These are phyloP conservation scores for Brachypalpus laphriformis DNA, from an alignment of 2,888 invertebrate species.

Conservation along the genomic window DNA sequence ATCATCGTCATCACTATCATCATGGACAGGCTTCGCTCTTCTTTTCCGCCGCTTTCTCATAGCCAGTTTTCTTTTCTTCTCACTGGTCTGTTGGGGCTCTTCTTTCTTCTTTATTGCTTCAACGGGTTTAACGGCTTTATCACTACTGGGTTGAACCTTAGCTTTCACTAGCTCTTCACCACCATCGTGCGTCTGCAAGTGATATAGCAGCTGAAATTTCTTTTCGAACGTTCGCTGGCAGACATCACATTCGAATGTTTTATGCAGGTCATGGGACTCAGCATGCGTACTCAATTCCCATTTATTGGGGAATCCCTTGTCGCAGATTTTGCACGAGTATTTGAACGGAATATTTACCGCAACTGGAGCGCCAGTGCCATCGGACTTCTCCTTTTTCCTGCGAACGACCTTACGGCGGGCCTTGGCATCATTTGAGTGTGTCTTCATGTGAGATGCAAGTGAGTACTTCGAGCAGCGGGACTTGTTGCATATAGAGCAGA, in stretches of 20 bases:
- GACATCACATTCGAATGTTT: conserved; percentile 70
- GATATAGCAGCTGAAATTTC: conserved; percentile 72
- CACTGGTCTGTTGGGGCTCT: not conserved
- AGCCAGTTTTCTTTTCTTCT: conserved; percentile 28
- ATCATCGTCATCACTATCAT: conserved; percentile 28
- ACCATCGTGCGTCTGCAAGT: conserved; percentile 73
- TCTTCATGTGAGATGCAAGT: conserved; percentile 71
- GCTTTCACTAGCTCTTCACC: conserved; percentile 63
- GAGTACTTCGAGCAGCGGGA: conserved; percentile 70
- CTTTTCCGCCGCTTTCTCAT: conserved; percentile 32
- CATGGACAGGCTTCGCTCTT: conserved; percentile 5
- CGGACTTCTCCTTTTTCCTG: conserved; percentile 34
- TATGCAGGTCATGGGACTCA: conserved; percentile 60
- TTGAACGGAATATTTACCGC: conserved; percentile 17
- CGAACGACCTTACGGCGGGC: conserved; percentile 32
- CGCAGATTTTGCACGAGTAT: conserved; percentile 71
- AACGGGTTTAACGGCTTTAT: not conserved
- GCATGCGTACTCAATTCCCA: conserved; percentile 71
- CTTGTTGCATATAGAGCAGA: conserved; percentile 71
- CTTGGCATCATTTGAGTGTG: conserved; percentile 43
- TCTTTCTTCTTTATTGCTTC: not conserved
- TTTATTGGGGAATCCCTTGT: conserved; percentile 72
- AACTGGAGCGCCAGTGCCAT: not conserved
- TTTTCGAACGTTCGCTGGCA: conserved; percentile 73
- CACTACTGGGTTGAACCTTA: conserved; percentile 37